A percentile compares a stretch with the other conserved stretches of the same genome.
phyloP scores from a whole-genome alignment of 2,888 invertebrate species.

The Agrochola lota region DNA sequence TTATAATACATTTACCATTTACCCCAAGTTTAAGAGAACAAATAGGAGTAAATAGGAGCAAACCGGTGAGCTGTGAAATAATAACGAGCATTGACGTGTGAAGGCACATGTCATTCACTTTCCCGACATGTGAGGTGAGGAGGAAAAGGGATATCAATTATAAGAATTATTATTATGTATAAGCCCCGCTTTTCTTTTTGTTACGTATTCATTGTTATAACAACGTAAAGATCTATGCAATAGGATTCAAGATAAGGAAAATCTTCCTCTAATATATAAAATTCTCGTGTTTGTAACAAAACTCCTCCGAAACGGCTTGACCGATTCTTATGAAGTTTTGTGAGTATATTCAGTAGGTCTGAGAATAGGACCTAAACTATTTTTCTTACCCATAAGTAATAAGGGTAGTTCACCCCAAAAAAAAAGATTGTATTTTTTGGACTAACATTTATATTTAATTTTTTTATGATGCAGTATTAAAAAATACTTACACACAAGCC shows the following conservation, averaged over 20 bases:
- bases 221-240: not conserved
- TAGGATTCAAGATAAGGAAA: not conserved
- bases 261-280: not conserved
- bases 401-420: too few relatives aligned
- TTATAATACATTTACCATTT: not conserved
- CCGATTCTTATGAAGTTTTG: too few relatives aligned
- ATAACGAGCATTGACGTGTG: conserved; percentile 46
- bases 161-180: conserved; percentile 2
- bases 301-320: too few relatives aligned
- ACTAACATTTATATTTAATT: too few relatives aligned
- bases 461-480: too few relatives aligned
- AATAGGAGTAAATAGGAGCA: not conserved
- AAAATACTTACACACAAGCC: too few relatives aligned
- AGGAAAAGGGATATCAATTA: conserved; percentile 39
- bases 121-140: conserved; percentile 12
- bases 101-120: conserved; percentile 28
- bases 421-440: too few relatives aligned
- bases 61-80: conserved; percentile 41
- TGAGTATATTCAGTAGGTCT: too few relatives aligned
- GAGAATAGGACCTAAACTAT: too few relatives aligned
- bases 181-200: not conserved
- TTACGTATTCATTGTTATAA: conserved; percentile 2
- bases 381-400: too few relatives aligned
- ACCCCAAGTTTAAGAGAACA: not conserved
- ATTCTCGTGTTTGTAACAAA: too few relatives aligned